phyloP scores from a whole-genome alignment of 2,113 vertebrate species.

The Aldabrachelys gigantea region DNA sequence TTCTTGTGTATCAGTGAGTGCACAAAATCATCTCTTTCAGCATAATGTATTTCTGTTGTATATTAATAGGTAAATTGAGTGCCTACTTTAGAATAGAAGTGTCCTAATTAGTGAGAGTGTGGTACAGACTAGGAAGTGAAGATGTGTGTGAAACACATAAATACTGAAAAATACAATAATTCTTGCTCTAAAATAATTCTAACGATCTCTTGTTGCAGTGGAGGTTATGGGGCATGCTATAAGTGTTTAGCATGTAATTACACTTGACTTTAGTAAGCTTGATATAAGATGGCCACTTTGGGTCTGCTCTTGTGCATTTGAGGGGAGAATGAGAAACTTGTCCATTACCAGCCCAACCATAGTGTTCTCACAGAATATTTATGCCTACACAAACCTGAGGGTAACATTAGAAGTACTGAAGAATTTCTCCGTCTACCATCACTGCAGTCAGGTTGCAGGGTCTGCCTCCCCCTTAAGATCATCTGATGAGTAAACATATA shows the following conservation, averaged over 20 bases:
- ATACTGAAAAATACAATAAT: not conserved
- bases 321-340: not conserved
- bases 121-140: not conserved
- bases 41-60: not conserved
- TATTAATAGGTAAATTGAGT: not conserved
- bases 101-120: not conserved
- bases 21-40: not conserved
- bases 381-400: not conserved
- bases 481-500: not conserved
- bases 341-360: not conserved
- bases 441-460: not conserved
- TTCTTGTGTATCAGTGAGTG: not conserved
- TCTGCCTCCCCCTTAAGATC: not conserved
- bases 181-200: not conserved
- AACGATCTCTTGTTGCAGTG: not conserved
- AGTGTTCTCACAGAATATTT: not conserved
- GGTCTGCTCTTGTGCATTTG: not conserved
- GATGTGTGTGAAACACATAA: not conserved
- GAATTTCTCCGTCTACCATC: not conserved
- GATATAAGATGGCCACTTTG: not conserved
- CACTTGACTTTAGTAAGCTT: not conserved
- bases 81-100: not conserved
- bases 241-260: not conserved
- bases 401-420: not conserved
- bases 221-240: not conserved